Percentiles rank a stretch among this genome's conserved stretches.
Evolutionary conservation across 2,888 invertebrate genomes (phyloP).

Genomic region (Homarus gammarus): DNA sequence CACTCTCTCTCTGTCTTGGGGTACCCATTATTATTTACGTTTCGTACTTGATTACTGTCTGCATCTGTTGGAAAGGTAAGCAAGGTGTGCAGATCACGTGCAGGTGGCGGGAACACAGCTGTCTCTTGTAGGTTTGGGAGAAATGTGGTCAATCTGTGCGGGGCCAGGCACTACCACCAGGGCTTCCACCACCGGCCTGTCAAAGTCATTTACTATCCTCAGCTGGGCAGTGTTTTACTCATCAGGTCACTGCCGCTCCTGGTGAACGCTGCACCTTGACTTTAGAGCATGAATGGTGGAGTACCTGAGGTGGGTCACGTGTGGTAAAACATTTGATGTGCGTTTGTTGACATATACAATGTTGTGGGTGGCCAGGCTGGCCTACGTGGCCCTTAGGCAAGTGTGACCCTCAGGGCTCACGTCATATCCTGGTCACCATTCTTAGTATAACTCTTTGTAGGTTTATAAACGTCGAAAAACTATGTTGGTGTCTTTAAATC

Average conservation of each 20-base stretch:
- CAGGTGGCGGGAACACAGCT: neutral
- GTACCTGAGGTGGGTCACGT: neutral
- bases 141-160: conserved; percentile 49
- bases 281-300: neutral
- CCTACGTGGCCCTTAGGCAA: too few species aligned
- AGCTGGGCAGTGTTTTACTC: conserved; percentile 13
- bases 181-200: conserved; percentile 51
- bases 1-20: conserved; percentile 58
- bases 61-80: conserved; percentile 52
- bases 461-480: too few species aligned
- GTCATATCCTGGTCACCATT: too few species aligned
- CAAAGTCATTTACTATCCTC: conserved; percentile 44
- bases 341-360: neutral
- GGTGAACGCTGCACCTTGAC: neutral
- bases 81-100: neutral
- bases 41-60: conserved; percentile 33
- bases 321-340: neutral
- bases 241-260: neutral
- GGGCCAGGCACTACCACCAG: neutral
- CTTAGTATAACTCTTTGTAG: too few species aligned
- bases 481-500: too few species aligned
- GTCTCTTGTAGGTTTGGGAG: neutral
- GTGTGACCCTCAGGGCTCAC: too few species aligned
- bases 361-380: neutral
- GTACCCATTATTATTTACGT: conserved; percentile 25